phyloP scores from a whole-genome alignment of 2,113 vertebrate species.

The Oreochromis niloticus region DNA sequence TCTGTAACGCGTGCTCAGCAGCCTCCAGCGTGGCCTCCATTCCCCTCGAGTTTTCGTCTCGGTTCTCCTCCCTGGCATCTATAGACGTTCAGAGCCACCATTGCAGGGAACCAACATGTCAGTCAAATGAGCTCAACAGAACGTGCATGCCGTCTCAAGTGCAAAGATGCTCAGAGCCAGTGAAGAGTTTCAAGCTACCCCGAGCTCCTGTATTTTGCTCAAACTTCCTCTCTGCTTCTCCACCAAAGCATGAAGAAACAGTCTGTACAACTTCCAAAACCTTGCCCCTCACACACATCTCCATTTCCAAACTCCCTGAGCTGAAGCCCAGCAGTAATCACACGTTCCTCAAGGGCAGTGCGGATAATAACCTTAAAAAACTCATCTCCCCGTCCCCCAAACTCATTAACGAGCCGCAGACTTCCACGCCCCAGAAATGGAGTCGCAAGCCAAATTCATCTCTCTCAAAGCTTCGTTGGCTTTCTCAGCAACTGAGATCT shows the following conservation, averaged over 20 bases:
- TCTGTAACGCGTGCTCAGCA: constrained; percentile 68
- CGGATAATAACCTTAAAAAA: constrained; percentile 8
- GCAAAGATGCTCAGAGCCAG: background rate
- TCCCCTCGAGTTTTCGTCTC: constrained; percentile 71
- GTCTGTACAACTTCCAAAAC: background rate
- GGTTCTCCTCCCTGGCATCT: constrained; percentile 57
- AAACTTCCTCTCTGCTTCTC: constrained; percentile 1
- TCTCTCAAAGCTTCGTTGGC: constrained; percentile 27
- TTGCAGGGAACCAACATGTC: background rate
- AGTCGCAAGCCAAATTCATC: constrained; percentile 14
- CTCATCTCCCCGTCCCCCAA: background rate
- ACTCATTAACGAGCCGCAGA: background rate
- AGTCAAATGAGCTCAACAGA: background rate
- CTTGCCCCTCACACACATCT: background rate
- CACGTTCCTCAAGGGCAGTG: background rate
- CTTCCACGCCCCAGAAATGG: background rate
- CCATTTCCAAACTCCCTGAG: background rate
- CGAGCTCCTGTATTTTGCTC: constrained; percentile 26
- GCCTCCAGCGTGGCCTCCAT: constrained; percentile 78
- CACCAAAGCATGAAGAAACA: background rate
- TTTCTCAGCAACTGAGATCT: constrained; percentile 44
- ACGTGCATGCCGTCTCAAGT: background rate
- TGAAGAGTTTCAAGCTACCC: background rate
- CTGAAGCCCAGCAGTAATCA: background rate
- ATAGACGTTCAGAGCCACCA: constrained; percentile 40